Evolutionary conservation across 2,113 vertebrate species (phyloP), one percentile per base, ranked within the genome.

Genomic region (Malurus alboscapulatus): DNA sequence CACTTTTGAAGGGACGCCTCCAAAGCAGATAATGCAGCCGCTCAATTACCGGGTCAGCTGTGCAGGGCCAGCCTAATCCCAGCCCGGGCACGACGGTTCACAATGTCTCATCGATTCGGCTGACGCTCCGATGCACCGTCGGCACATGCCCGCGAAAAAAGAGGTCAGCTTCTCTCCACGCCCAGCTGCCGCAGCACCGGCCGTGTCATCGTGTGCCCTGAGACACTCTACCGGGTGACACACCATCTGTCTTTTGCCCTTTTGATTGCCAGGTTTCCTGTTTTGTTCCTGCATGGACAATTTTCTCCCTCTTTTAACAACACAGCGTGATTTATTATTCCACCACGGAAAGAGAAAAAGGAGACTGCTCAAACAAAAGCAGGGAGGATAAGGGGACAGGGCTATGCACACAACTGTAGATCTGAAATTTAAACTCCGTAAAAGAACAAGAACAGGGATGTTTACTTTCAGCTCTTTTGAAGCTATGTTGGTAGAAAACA

Each of bases 11-110:
- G 34, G 61, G 78, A 38, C 7, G 1, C 5, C 36, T 73, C 58
- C 6, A 5, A 50, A 42, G n/a, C 36, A 61, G 72, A 32, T 40
- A 83, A 58, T 8, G 27, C 0, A 1, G 9, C 14, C 0, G 0
- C n/a, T 47, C 69, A 5, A 2, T 65, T 61, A 76, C 29, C 15
- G 2, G 1, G 34, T n/a, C n/a, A n/a, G n/a, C n/a, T 34, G 34
- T 34, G 26, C 4, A 1, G 2, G 44, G 42, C 51, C 77, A 47
- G 47, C 36, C 58, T 81, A 73, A 93, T 84, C 88, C 50, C 51
- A 77, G 81, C 42, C 84, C 0, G 3, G 45, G 71, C 76, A 78
- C 0, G 19, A 36, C 44, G 0, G 0, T 19, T 59, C 2, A 2
- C 0, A 0, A 4, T 72, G 85, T 78, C 77, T 75, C 63, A 74